Percentiles rank a stretch among this genome's conserved stretches.
Conservation (phyloP, 2,113 vertebrate genomes). For the Cricetomys ansorgei region DNA sequence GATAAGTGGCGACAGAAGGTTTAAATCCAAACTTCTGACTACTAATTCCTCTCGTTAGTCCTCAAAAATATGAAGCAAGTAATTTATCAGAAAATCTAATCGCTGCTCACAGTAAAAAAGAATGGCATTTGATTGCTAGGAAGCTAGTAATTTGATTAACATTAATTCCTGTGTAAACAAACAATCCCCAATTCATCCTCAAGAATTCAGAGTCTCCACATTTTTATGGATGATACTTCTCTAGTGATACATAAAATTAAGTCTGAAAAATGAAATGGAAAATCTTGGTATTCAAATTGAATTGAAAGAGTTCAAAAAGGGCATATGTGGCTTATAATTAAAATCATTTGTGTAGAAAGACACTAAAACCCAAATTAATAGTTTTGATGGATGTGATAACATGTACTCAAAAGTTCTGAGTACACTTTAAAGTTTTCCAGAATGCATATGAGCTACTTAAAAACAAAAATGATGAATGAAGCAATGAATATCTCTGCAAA, state of each 20-base stretch:
- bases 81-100: not conserved
- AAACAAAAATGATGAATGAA: not conserved
- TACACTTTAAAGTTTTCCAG: not conserved
- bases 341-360: not conserved
- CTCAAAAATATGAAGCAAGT: not conserved
- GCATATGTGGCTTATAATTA: not conserved
- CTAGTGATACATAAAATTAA: not conserved
- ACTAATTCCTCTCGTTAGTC: not conserved
- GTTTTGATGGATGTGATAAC: not conserved
- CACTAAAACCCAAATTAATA: not conserved
- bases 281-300: not conserved
- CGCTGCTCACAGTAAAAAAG: not conserved
- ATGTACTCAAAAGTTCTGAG: not conserved
- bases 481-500: not conserved
- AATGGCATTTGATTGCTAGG: not conserved
- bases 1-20: not conserved
- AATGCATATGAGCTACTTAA: not conserved
- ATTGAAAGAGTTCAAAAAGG: not conserved
- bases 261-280: constrained; percentile 13
- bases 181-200: not conserved
- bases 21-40: not conserved
- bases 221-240: not conserved
- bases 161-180: constrained; percentile 1
- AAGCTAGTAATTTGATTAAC: not conserved
- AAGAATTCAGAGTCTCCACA: not conserved